These are phyloP conservation scores for Pristionchus arcanus DNA, from an alignment of 2,888 invertebrate genomes.

Conservation along the genomic window DNA sequence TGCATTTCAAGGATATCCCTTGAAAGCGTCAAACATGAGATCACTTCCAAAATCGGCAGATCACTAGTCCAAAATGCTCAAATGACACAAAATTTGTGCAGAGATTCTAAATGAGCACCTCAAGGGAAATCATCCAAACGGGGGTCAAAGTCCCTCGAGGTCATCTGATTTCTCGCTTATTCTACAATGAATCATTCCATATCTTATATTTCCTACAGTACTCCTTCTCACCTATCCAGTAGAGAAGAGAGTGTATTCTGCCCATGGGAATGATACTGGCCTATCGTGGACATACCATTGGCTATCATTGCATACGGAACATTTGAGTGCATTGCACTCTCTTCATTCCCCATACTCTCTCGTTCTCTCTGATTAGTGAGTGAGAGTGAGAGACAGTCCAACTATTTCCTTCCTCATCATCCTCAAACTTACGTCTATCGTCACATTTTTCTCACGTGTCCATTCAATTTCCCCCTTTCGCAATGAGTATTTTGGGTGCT, in stretches of 20 bases:
- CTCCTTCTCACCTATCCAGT: neutral
- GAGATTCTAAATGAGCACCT: neutral
- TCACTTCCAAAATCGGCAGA: neutral
- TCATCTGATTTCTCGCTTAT: neutral
- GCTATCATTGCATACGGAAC: neutral
- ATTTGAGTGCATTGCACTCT: slow-evolving; percentile 8
- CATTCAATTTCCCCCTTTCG: neutral
- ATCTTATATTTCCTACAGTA: neutral
- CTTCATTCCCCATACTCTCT: neutral
- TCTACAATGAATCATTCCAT: neutral
- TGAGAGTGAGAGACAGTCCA: neutral
- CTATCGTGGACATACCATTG: neutral
- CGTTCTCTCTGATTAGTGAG: neutral
- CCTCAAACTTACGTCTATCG: neutral
- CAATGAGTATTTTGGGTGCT: neutral
- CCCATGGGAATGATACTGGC: neutral
- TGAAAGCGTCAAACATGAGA: neutral
- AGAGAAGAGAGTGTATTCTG: neutral
- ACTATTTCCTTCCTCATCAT: neutral
- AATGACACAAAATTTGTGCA: neutral
- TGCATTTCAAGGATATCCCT: neutral
- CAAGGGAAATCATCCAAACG: neutral
- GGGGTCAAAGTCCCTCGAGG: neutral
- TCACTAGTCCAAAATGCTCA: neutral
- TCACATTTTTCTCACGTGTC: neutral